Evolutionary conservation across 2,888 invertebrate species (phyloP), one percentile per base, ranked within the genome.

Genomic region (Pilophorus perplexus): DNA sequence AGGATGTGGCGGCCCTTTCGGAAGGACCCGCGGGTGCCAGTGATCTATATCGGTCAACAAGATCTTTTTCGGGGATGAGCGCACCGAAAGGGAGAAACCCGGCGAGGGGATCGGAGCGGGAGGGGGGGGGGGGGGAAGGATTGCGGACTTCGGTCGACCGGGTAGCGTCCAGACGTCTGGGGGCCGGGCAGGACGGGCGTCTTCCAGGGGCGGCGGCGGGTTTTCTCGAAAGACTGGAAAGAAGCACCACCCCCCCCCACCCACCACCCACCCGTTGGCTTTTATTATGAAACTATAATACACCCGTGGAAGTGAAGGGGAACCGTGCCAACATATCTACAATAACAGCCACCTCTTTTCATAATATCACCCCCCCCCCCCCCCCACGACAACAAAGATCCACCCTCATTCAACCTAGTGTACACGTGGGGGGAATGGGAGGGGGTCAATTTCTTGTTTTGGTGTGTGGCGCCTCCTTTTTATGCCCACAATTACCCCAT

Each of bases 341-440:
- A 62, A 62, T 62, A 62, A 62, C 62, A 62, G 48, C 62, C 62
- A 62, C 62, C 62, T 62, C 62, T 62, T 48, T 62, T 62, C 62
- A 46, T 62, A 62, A 62, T 48, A 62, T 46, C 62, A 62, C 25
- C 25, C 33, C 48, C 62, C 33, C n/a, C n/a, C n/a, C n/a, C n/a
- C n/a, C n/a, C n/a, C n/a, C 28, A 27, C 46, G 48, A 23, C 62
- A 18, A 20, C 27, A 20, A 12, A 33, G 40, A 37, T 18, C 33
- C 44, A 33, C 48, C 33, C n/a, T n/a, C n/a, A n/a, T n/a, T n/a
- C n/a, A n/a, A n/a, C n/a, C n/a, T n/a, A n/a, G n/a, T n/a, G n/a
- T n/a, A n/a, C n/a, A n/a, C n/a, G n/a, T n/a, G n/a, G n/a, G n/a
- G n/a, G n/a, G n/a, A n/a, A n/a, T n/a, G n/a, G n/a, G n/a, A n/a